Evolutionary conservation across 2,113 vertebrate species (phyloP).

Genomic region (Galemys pyrenaicus): DNA sequence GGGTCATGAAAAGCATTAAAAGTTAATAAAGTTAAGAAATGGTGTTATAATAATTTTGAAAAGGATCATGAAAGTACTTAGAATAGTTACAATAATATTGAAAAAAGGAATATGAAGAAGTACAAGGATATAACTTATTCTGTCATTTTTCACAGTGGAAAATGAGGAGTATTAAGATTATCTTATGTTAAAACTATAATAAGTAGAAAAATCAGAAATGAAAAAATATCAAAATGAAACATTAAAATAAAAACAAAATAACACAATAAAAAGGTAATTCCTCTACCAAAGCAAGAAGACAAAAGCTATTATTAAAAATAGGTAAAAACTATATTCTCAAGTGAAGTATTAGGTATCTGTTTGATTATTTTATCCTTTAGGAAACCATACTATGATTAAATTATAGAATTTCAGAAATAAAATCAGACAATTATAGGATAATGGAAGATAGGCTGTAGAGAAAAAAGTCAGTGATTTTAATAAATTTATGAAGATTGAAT

Average conservation of each 20-base stretch:
- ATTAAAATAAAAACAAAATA: too few relatives aligned
- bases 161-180: neutral
- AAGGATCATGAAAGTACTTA: neutral
- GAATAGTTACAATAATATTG: neutral
- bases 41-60: neutral
- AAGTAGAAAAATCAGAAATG: neutral
- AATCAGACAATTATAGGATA: neutral
- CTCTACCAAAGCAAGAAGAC: neutral
- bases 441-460: neutral
- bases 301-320: neutral
- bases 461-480: neutral
- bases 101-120: neutral
- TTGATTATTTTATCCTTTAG: neutral
- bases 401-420: neutral
- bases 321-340: neutral
- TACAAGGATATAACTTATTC: neutral
- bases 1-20: neutral
- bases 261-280: too few relatives aligned
- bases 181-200: neutral
- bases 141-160: neutral
- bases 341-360: neutral
- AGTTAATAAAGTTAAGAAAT: neutral
- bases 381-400: neutral
- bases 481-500: neutral
- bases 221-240: neutral